Percentiles rank a stretch among this genome's conserved stretches.
Evolutionary conservation across 2,888 invertebrate species (phyloP).

Genomic region (Agrotis clavis): DNA sequence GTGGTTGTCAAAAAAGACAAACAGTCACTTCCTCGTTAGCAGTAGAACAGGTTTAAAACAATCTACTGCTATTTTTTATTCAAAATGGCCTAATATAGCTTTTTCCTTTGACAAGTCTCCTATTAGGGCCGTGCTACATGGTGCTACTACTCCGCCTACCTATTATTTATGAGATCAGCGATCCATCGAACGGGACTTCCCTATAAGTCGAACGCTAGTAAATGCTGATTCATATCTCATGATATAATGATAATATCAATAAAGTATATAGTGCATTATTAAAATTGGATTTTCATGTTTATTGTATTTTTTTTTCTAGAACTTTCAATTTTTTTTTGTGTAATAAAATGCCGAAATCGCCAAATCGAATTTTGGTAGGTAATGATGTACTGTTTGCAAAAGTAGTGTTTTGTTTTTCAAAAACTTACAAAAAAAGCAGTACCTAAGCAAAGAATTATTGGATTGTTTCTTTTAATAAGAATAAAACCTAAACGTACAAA

Average conservation of each 20-base stretch:
- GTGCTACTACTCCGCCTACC: background rate
- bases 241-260: background rate
- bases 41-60: too few species aligned
- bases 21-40: too few species aligned
- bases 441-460: background rate
- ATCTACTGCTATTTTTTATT: too few species aligned
- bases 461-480: conserved; percentile 10
- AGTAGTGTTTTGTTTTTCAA: background rate
- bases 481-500: conserved; percentile 50
- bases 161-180: conserved; percentile 3
- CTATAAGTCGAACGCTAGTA: background rate
- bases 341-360: background rate
- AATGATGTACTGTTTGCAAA: background rate
- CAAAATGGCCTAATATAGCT: background rate
- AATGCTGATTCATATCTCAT: conserved; percentile 11
- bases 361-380: background rate
- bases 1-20: too few species aligned
- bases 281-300: conserved; percentile 2
- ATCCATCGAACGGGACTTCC: background rate
- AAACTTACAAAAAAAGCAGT: background rate
- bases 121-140: background rate
- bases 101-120: background rate
- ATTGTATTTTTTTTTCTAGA: background rate
- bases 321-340: background rate
- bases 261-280: conserved; percentile 17